phyloP scores from a whole-genome alignment of 2,888 invertebrate species.

The Steinernema hermaphroditum region DNA sequence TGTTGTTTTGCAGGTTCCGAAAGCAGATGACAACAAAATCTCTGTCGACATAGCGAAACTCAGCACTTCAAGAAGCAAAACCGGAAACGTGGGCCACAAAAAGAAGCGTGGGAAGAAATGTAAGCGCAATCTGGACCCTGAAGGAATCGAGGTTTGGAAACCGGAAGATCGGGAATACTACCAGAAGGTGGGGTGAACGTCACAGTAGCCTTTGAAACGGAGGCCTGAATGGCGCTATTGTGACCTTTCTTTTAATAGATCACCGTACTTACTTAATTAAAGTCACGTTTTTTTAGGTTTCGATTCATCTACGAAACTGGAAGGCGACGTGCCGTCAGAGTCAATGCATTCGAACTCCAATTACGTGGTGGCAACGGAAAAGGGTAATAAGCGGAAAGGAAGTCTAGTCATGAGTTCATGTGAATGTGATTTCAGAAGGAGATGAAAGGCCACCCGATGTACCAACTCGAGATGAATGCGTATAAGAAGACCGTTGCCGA shows the following conservation, averaged over 20 bases:
- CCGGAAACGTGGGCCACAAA: not conserved
- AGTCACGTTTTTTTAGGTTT: conserved; percentile 16
- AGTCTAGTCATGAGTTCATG: not conserved
- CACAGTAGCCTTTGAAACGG: too few relatives aligned
- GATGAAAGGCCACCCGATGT: conserved; percentile 18
- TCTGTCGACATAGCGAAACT: not conserved
- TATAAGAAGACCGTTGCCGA: conserved; percentile 7
- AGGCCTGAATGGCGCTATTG: too few relatives aligned
- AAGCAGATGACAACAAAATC: not conserved
- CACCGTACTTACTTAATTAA: too few relatives aligned
- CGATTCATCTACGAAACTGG: conserved; percentile 15
- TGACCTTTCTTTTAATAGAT: too few relatives aligned
- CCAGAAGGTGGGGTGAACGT: not conserved
- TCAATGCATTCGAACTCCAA: conserved; percentile 14
- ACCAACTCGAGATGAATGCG: conserved; percentile 11
- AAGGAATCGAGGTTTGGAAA: conserved; percentile 4
- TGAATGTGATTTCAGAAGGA: conserved; percentile 5
- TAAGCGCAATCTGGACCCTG: conserved; percentile 18
- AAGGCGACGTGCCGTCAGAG: conserved; percentile 22
- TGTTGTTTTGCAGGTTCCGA: too few relatives aligned
- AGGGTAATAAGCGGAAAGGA: not conserved
- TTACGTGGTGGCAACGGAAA: conserved; percentile 17
- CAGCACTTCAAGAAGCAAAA: too few relatives aligned
- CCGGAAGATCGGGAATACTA: conserved; percentile 2
- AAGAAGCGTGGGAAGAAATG: conserved; percentile 8